Conservation (phyloP, 2,797 vertebrate genomes). For the Brotogeris chrysoptera region DNA sequence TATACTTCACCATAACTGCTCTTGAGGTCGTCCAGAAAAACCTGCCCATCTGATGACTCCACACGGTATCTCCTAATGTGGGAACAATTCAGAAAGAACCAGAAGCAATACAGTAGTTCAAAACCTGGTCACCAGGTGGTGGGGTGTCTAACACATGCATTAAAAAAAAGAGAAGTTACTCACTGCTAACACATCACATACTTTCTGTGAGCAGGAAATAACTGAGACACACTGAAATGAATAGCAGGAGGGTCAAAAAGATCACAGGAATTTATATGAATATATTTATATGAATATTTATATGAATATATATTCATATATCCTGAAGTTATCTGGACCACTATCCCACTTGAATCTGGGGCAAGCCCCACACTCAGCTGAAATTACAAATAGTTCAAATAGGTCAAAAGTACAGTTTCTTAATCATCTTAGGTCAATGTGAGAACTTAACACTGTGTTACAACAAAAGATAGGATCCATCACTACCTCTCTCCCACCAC, state of each 20-base stretch:
- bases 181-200: background rate
- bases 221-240: background rate
- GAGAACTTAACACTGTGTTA: background rate
- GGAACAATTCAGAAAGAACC: background rate
- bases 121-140: background rate
- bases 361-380: background rate
- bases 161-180: background rate
- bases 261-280: no score
- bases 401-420: background rate
- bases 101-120: background rate
- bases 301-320: background rate
- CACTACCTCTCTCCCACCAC: background rate
- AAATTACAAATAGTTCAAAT: background rate
- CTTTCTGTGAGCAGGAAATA: constrained; percentile 1
- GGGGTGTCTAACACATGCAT: background rate
- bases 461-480: background rate
- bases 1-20: background rate
- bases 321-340: background rate
- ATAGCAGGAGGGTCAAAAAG: background rate
- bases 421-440: background rate
- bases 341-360: background rate
- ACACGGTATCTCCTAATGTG: background rate
- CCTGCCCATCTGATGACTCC: background rate
- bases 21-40: background rate
- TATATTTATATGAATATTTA: no score